Conservation (phyloP, 2,113 vertebrate genomes). For the Cariama cristata region DNA sequence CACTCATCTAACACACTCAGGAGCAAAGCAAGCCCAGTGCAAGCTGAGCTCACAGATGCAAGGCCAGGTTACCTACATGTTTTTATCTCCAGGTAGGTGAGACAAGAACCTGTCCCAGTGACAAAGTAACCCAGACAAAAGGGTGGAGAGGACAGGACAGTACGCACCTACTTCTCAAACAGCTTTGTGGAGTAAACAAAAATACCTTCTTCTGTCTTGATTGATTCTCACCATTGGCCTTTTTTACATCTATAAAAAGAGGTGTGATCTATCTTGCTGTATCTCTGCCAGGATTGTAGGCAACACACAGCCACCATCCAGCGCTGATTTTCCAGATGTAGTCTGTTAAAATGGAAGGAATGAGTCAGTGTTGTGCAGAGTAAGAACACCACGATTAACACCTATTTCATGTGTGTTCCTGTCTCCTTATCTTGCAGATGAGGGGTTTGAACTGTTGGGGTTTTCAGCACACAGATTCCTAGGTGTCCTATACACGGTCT, state of each 20-base stretch:
- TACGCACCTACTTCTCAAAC: neutral
- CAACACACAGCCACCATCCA: neutral
- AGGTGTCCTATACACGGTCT: neutral
- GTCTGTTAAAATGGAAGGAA: constrained; percentile 1
- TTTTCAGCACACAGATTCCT: neutral
- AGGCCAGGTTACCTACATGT: neutral
- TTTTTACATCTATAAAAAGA: neutral
- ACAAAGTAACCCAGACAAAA: neutral
- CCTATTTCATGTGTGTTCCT: neutral
- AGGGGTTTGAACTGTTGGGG: neutral
- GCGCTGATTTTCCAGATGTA: neutral
- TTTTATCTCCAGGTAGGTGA: neutral
- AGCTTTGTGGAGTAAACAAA: neutral
- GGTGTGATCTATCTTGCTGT: neutral
- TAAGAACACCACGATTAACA: neutral
- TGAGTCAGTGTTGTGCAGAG: neutral
- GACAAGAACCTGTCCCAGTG: neutral
- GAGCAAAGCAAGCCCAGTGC: neutral
- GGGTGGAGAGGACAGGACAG: neutral
- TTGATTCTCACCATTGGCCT: neutral
- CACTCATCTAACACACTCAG: neutral
- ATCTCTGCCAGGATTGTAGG: neutral
- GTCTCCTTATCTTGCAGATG: neutral
- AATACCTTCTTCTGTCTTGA: neutral
- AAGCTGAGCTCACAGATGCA: neutral